phyloP scores from a whole-genome alignment of 1,140 invertebrate species.

The Neelides sp. region DNA sequence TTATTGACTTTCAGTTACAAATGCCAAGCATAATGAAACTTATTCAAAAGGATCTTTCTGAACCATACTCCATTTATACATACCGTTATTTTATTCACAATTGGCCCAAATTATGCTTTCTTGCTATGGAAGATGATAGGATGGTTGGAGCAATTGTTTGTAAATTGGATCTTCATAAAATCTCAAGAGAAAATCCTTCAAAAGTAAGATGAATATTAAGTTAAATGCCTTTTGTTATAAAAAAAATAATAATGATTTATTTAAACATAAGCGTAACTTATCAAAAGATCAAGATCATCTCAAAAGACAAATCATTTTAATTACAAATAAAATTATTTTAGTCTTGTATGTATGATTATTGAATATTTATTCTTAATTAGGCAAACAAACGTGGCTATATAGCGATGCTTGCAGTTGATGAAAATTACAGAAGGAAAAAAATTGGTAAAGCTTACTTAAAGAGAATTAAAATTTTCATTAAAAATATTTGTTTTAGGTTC shows the following conservation, averaged over 20 bases:
- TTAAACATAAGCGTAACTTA: too few relatives aligned
- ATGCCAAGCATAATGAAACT: constrained; percentile 95
- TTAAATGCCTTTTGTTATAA: too few relatives aligned
- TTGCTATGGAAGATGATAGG: constrained; percentile 67
- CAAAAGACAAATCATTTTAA: too few relatives aligned
- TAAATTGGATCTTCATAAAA: constrained; percentile 88
- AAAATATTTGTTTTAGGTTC: constrained; percentile 38
- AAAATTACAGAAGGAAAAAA: constrained; percentile 84
- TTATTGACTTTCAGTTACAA: constrained; percentile 88
- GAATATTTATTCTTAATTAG: too few relatives aligned
- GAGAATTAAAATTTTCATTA: not conserved
- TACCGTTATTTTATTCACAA: constrained; percentile 99
- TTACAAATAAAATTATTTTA: too few relatives aligned
- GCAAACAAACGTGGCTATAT: constrained; percentile 90
- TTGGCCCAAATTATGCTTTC: constrained; percentile 97
- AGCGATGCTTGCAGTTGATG: constrained; percentile 96
- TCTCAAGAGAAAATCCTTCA: too few relatives aligned
- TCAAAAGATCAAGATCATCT: too few relatives aligned
- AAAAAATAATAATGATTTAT: too few relatives aligned
- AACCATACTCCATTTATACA: constrained; percentile 99
- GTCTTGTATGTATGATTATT: too few relatives aligned
- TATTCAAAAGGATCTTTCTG: constrained; percentile 96
- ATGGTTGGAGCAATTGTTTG: constrained; percentile 90
- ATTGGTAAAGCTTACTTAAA: constrained; percentile 51
- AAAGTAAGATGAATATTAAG: too few relatives aligned